Evolutionary conservation across 1,140 invertebrate genomes (phyloP), one percentile per base, ranked within the genome.

Genomic region (Caenorhabditis latens): DNA sequence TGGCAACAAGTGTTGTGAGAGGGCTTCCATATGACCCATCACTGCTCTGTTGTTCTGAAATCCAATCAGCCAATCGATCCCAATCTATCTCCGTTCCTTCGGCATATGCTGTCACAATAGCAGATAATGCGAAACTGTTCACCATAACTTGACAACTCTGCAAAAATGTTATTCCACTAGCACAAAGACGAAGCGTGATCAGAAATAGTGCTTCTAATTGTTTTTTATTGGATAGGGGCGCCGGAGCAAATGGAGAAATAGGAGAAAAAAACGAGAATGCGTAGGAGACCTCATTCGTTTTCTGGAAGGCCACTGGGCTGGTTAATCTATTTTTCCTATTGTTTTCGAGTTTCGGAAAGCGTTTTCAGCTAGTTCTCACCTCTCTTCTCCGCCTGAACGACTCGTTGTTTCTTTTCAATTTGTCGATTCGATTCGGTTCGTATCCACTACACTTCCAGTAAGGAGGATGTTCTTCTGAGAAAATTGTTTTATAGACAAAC

Each of bases 141-240:
- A 86, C 86, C 79, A 86, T 53, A 5, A 86, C 42, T 50, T 86
- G 65, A 16, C 86, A 71, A 32, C 86, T 86, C 86, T 85, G 67
- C 48, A 85, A 40, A 79, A 79, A n/a, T 14, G 21, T 46, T 32
- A 40, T 71, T 71, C 32, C 40, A 11, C n/a, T 58, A 13, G 5
- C 11, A 63, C 2, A 63, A 63, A 32, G 24, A 8, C 19, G 21
- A 32, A 11, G 24, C 55, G n/a, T 58, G 55, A 58, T 58, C 55
- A 58, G 14, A 4, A n/a, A 63, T 13, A 63, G 61, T 24, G 61
- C 61, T 4, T 32, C 61, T 63, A 63, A 63, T 63, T 63, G 61
- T 63, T 63, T 63, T 63, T 63, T 63, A 24, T 32, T 63, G 21
- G 61, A 32, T 40, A 24, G 61, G 61, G 24, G 16, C 5, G 50